phyloP scores from a whole-genome alignment of 2,888 invertebrate species.

The Lydus trimaculatus region DNA sequence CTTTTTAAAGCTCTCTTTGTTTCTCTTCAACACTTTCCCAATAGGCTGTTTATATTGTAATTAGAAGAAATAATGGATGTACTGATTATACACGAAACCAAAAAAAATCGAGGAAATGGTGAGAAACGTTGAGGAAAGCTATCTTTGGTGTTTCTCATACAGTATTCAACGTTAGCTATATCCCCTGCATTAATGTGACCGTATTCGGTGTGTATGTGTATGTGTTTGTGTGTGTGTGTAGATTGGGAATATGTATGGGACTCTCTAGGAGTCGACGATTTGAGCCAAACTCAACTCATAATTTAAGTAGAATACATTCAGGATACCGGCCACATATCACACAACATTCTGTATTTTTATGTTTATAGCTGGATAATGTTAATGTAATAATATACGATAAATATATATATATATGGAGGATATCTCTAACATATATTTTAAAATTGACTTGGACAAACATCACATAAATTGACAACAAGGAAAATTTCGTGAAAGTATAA shows the following conservation, averaged over 20 bases:
- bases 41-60: slow-evolving; percentile 29
- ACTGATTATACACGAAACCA: slow-evolving; percentile 8
- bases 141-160: slow-evolving; percentile 43
- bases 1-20: not conserved
- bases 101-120: slow-evolving; percentile 21
- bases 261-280: slow-evolving; percentile 37
- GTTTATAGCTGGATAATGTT: slow-evolving; percentile 45
- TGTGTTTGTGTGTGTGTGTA: no score
- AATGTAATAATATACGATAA: slow-evolving; percentile 19
- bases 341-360: slow-evolving; percentile 34
- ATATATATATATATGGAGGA: no score
- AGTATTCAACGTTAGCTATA: slow-evolving; percentile 55
- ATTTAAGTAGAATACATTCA: slow-evolving; percentile 49
- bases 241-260: slow-evolving; percentile 53
- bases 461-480: not conserved
- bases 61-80: slow-evolving; percentile 23
- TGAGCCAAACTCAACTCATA: slow-evolving; percentile 48
- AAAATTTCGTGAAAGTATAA: not conserved
- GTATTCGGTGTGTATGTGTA: slow-evolving; percentile 50
- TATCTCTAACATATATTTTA: slow-evolving; percentile 28
- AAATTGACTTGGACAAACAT: slow-evolving; percentile 4
- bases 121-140: not conserved
- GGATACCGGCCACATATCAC: slow-evolving; percentile 44
- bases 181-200: slow-evolving; percentile 52
- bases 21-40: slow-evolving; percentile 14